Evolutionary conservation across 2,888 invertebrate genomes (phyloP), one percentile per base, ranked within the genome.

Genomic region (Drosophila formosana): DNA sequence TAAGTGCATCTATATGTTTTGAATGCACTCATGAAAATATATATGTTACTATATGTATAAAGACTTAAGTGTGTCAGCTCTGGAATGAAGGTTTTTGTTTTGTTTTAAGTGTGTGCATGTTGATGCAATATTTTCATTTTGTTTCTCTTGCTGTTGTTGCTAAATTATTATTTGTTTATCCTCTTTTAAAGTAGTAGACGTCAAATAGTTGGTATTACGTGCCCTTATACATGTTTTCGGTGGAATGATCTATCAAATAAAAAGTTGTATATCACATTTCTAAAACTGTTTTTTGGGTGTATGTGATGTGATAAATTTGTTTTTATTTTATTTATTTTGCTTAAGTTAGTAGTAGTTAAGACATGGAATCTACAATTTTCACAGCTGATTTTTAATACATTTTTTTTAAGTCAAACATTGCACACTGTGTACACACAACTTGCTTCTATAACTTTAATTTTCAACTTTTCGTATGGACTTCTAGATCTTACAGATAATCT

Each of bases 41-140:
- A 50, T 30, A 37, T n/a, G 26, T 18, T 18, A 18, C 1, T 13
- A 7, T 3, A 47, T 34, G 8, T 28, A 45, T 23, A 39, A 37
- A 47, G 37, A 8, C 4, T 62, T 30, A 55, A 62, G 28, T 62
- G 62, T 62, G 62, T 55, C 56, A 55, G 56, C 39, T 55, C 34
- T 53, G 23, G 45, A 30, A 26, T 45, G 23, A n/a, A 32, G 30
- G n/a, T 30, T 32, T 55, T 28, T 9, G n/a, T 30, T 25, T 55
- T 28, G n/a, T 30, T 32, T 9, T 23, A 6, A 18, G 5, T 34
- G 56, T 32, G 43, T 43, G 37, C 5, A 18, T 18, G 9, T 30
- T 47, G 47, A 13, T 47, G 47, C 39, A 41, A 41, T 41, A 41
- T 18, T 41, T 13, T 41, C 18, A 18, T 41, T 41, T 13, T 41